phyloP scores from a whole-genome alignment of 2,113 vertebrate genomes.

The Lathamus discolor region DNA sequence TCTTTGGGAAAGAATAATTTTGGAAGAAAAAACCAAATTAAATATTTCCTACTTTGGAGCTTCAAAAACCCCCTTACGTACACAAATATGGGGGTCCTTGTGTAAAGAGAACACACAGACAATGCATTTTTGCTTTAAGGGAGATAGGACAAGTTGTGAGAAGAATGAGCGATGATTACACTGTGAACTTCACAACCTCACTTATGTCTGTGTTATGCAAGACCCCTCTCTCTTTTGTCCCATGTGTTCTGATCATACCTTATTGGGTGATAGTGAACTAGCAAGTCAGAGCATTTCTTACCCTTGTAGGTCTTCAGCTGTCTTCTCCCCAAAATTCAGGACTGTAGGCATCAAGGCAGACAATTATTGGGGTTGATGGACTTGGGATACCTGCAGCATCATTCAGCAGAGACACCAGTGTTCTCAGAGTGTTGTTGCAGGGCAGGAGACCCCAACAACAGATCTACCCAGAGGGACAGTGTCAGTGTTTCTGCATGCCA shows the following conservation, averaged over 20 bases:
- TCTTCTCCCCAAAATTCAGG: background rate
- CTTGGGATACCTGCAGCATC: background rate
- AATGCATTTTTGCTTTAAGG: background rate
- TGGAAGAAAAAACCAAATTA: background rate
- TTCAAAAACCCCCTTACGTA: background rate
- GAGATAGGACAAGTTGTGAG: background rate
- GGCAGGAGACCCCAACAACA: background rate
- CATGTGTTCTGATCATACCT: background rate
- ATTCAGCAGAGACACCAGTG: too few species aligned
- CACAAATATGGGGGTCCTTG: background rate
- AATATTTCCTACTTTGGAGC: background rate
- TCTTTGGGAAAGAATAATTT: background rate
- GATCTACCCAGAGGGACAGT: background rate
- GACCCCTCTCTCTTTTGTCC: background rate
- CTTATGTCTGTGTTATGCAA: background rate
- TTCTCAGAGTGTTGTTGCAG: background rate
- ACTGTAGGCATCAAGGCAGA: background rate
- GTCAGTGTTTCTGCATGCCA: background rate
- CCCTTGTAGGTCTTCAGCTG: background rate
- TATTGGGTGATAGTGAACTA: rapidly evolving
- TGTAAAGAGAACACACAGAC: background rate
- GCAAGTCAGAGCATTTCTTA: background rate
- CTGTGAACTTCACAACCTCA: background rate
- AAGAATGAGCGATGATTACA: background rate
- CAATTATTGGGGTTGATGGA: background rate